Base-by-base conservation (phyloP, 2,113 vertebrate species). In the Mystacornis crossleyi region DNA sequence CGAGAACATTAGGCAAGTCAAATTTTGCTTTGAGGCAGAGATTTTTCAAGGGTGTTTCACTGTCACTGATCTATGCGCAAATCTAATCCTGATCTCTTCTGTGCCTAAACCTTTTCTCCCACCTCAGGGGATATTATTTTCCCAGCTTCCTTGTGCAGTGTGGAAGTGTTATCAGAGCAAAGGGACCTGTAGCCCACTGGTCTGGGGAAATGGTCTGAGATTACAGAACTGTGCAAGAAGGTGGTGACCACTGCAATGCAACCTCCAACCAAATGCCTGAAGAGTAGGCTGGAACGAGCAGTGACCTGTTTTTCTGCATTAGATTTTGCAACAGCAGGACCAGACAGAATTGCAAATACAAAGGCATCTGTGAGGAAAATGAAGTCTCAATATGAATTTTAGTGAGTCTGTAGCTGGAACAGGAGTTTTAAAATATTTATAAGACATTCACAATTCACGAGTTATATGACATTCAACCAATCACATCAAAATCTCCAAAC, bases 391-490 rank as follows among this genome's bases (percentile, higher is more conserved):
- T 60, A 81, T 20, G 38, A 79, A 88, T 94, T 93, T 91, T 93
- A 80, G 74, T 9, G 47, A 96, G 55, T 55, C 66, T 94, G 50
- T 42, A 85, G 82, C 73, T 80, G 79, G 89, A 95, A 70, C 38
- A 88, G 18, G 36, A 70, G 47, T 74, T 92, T 70, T 96, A 78
- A 96, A 96, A 94, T 95, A 96, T 95, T 95, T 93, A 95, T 96
- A 77, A 34, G 58, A 53, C 42, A 57, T 93, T 81, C 94, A 95
- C 51, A 87, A 94, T 81, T 93, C 87, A 94, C 7, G 42, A 71
- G 73, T 81, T 87, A 79, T 9, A 85, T 58, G 66, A 80, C 60
- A 70, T 60, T 78, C 67, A 86, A 34, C 87, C 67, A 78, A 77
- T 70, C 90, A 78, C 19, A 1, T 77, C 62, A 91, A 58, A 94